Evolutionary conservation across 2,888 invertebrate genomes (phyloP).

Genomic region (Apamea anceps): DNA sequence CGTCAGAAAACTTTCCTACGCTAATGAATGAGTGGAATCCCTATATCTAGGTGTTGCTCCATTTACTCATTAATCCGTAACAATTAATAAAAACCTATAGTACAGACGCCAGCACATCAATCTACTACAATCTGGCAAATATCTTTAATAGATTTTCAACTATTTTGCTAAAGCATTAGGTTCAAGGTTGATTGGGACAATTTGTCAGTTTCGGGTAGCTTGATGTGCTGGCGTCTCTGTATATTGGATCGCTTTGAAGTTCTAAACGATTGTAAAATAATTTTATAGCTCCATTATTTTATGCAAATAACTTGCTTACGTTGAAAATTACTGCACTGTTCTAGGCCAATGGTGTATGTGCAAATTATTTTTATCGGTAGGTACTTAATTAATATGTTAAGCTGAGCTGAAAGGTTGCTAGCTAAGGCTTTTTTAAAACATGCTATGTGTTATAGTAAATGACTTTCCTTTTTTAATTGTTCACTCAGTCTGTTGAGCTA

Average conservation of each 20-base stretch:
- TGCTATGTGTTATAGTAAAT: background rate
- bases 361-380: slow-evolving; percentile 1
- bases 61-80: background rate
- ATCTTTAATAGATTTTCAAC: too few relatives aligned
- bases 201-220: too few relatives aligned
- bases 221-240: too few relatives aligned
- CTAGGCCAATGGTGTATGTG: slow-evolving; percentile 22
- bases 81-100: slow-evolving; percentile 3
- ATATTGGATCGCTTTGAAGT: slow-evolving; percentile 19
- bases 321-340: slow-evolving; percentile 30
- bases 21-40: background rate
- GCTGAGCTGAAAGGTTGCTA: background rate
- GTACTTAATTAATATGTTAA: background rate
- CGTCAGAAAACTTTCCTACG: background rate
- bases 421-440: background rate
- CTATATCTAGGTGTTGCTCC: background rate
- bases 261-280: slow-evolving; percentile 23
- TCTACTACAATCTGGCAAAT: too few relatives aligned
- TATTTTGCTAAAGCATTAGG: too few relatives aligned
- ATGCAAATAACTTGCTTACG: slow-evolving; percentile 46
- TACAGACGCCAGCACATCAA: too few relatives aligned
- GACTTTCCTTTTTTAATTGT: background rate
- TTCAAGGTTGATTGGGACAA: too few relatives aligned
- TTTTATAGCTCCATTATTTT: slow-evolving; percentile 37
- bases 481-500: background rate